Conservation (phyloP, 2,797 vertebrate genomes). For the Sciurus vulgaris region DNA sequence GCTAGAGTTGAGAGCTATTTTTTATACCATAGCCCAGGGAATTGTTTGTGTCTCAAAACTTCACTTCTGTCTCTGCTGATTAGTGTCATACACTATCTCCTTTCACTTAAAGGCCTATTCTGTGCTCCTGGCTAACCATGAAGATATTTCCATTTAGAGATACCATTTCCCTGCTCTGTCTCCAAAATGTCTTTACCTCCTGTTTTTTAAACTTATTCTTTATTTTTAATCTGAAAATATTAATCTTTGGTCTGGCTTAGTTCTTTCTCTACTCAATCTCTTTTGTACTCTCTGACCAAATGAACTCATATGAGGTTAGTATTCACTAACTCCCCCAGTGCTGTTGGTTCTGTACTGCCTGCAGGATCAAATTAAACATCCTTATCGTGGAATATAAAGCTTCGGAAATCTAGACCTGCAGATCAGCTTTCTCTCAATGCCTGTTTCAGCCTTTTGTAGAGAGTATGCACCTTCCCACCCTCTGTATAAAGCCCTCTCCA, state of each 20-base stretch:
- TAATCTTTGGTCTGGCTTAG: not conserved
- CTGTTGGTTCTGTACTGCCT: not conserved
- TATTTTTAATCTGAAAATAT: constrained; percentile 11
- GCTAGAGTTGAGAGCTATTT: constrained; percentile 47
- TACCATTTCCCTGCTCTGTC: not conserved
- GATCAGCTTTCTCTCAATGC: not conserved
- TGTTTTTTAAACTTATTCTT: constrained; percentile 55
- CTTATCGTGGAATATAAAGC: not conserved
- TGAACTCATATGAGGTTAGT: not conserved
- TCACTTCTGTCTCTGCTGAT: constrained; percentile 66
- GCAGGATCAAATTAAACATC: not conserved
- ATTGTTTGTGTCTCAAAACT: constrained; percentile 55
- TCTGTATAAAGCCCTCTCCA: not conserved
- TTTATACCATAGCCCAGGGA: constrained; percentile 63
- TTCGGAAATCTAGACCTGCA: not conserved
- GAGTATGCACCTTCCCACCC: not conserved
- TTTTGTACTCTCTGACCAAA: not conserved
- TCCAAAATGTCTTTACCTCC: constrained; percentile 3
- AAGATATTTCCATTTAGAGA: constrained; percentile 64
- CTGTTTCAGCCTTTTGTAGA: not conserved
- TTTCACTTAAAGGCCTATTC: constrained; percentile 39
- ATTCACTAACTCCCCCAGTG: not conserved
- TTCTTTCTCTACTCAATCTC: not conserved
- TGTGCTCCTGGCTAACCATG: constrained; percentile 11
- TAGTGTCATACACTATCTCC: constrained; percentile 54